Base-by-base conservation (phyloP, 2,888 invertebrate species). In the Acronicta leporina region DNA sequence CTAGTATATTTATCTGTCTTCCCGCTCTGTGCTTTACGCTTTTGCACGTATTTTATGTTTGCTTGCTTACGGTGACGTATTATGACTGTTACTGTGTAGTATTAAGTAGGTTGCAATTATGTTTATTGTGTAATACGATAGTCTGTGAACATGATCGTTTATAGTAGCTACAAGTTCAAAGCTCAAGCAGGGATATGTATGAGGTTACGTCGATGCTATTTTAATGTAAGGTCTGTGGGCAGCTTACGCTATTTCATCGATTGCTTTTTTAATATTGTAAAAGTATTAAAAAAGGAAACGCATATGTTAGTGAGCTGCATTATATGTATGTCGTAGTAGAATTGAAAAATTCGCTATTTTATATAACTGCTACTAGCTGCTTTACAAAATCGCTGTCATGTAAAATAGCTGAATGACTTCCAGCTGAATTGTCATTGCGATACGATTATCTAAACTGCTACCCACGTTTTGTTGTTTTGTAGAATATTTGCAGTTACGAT, bases 1-100 rank as follows among this genome's bases (percentile, higher is more conserved):
- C 49, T n/a, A 13, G 14, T 46, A 15, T 52, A 41, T 44, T 45
- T 73, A 25, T 46, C 49, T 65, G 75, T 48, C 53, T 53, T 14
- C 16, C 30, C 27, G 44, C 5, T 47, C 16, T 40, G 51, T 9
- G 10, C 4, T 60, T 16, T 59, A 38, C 20, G 59, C 49, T 63
- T 58, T 45, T 30, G 60, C 54, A 61, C 67, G 51, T 58, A 30
- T 30, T 30, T 44, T 54, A 27, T 62, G 47, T 30, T 49, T 44
- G 49, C 49, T 50, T 56, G 63, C 44, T 43, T 42, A 41, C 30
- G 55, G 38, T 63, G 42, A 43, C 49, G 33, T 33, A 10, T 51
- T 11, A 54, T 59, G 41, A 20, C 16, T 47, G 35, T 11, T 15
- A 42, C 40, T 4, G 16, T 46, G 20, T 57, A 40, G 38, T 49